Conservation (phyloP, 1,140 invertebrate genomes). For the Coenobita brevimanus region DNA sequence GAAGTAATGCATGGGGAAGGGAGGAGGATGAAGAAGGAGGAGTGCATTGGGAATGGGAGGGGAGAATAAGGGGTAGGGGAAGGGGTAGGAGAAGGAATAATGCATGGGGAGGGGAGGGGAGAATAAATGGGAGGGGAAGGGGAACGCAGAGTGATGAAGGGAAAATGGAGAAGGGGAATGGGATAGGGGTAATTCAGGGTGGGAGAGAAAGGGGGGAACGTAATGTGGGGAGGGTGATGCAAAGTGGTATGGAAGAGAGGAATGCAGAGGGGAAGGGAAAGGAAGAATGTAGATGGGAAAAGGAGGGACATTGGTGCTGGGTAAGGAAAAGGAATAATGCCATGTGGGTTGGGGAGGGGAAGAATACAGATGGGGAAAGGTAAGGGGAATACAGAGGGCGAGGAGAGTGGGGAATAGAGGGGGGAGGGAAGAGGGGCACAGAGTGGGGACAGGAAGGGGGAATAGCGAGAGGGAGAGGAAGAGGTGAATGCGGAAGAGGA, state of each 20-base stretch:
- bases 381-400: too few species aligned
- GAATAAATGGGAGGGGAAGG: background rate
- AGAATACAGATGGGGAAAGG: too few species aligned
- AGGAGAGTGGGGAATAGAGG: constrained; percentile 22
- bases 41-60: too few species aligned
- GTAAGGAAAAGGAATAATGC: too few species aligned
- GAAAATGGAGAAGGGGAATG: background rate
- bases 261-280: too few species aligned
- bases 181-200: too few species aligned
- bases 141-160: background rate
- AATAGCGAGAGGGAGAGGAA: background rate
- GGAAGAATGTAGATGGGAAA: too few species aligned
- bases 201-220: background rate
- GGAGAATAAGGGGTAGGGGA: background rate
- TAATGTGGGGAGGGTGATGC: background rate
- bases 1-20: background rate
- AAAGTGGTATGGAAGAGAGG: background rate
- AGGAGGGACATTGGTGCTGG: too few species aligned
- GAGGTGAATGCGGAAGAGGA: background rate
- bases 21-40: background rate
- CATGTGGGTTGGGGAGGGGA: too few species aligned
- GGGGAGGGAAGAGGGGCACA: background rate
- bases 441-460: constrained; percentile 6
- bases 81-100: background rate
- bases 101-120: background rate